Evolutionary conservation across 1,140 invertebrate genomes (phyloP), one percentile per base, ranked within the genome.

Genomic region (Temnothorax longispinosus): DNA sequence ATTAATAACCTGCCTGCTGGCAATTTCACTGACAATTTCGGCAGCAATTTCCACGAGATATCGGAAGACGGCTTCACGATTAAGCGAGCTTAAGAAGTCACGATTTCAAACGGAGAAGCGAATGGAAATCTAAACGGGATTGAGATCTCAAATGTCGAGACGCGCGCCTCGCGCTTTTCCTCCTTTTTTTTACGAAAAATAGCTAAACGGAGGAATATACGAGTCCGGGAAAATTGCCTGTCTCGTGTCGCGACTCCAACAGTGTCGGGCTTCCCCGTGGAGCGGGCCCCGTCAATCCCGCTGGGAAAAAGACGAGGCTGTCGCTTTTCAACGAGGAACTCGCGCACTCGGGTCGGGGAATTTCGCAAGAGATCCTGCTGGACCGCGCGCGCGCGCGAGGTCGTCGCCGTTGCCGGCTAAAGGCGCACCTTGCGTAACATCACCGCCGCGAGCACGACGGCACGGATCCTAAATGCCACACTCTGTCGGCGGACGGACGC

Each of bases 401-500:
- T 80, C 84, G 89, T 85, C 86, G 86, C 69, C 65, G 47, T 86
- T 75, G 86, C 44, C 35, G 80, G 77, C 38, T 88, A 91, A 91
- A 90, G 89, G 74, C 84, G 11, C 78, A 58, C 7, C 78, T 91
- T 91, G 89, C 89, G 87, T 87, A 91, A 91, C 52, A 35, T 35
- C 72, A 60, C 47, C 74, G 58, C 60, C 10, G 74, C 60, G 84
- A 75, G 72, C 87, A 88, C 89, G 90, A 90, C 81, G 90, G 82
- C 90, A 90, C 72, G 84, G 74, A 78, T 90, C 87, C 64, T 91
- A 91, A 91, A 91, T 91, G 90, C 90, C 90, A 84, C 87, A 77
- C 64, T 41, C 71, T 71, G 88, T 78, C 56, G 85, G 74, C 67
- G 58, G 44, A 86, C 62, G 60, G 50, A 72, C 27, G 27, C 27